These are phyloP conservation scores for Ethmia dodecea DNA, from an alignment of 2,888 invertebrate genomes.

Conservation along the genomic window DNA sequence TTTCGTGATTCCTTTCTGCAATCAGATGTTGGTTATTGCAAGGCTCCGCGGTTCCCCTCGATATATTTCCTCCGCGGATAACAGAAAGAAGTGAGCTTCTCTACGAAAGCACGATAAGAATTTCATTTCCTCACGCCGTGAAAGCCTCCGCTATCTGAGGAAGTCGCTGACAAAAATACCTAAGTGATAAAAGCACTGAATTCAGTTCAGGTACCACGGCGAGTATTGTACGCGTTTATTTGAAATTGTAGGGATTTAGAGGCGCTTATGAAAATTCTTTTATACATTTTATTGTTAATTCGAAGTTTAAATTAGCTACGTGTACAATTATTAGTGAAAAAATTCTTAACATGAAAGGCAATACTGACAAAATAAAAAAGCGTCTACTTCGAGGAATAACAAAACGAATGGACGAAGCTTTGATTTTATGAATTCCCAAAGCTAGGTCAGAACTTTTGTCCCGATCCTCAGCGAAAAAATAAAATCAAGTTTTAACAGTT, in stretches of 20 bases:
- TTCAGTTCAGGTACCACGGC: conserved; percentile 52
- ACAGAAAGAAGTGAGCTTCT: conserved; percentile 67
- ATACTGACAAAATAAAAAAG: conserved; percentile 30
- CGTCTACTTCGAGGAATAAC: conserved; percentile 51
- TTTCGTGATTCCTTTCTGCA: conserved; percentile 54
- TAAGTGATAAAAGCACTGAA: conserved; percentile 69
- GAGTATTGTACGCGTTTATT: conserved; percentile 35
- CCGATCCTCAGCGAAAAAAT: conserved; percentile 42
- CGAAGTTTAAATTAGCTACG: not conserved
- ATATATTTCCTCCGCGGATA: conserved; percentile 72
- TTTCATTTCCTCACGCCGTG: conserved; percentile 73
- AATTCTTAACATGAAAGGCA: not conserved
- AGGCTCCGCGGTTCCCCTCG: conserved; percentile 38
- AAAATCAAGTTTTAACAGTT: conserved; percentile 32
- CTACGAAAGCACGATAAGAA: conserved; percentile 73
- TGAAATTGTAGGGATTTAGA: conserved; percentile 20
- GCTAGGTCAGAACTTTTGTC: conserved; percentile 68
- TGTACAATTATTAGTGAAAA: no score
- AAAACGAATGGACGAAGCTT: conserved; percentile 46
- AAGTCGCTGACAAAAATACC: conserved; percentile 72
- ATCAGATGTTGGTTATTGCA: conserved; percentile 65
- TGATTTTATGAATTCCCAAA: conserved; percentile 72
- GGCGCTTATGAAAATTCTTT: conserved; percentile 15
- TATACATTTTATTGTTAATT: not conserved
- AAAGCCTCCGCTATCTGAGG: conserved; percentile 68